Percentiles rank a stretch among this genome's conserved stretches.
Evolutionary conservation across 2,888 invertebrate species (phyloP).

Genomic region (Gymnoscelis rufifasciata): DNA sequence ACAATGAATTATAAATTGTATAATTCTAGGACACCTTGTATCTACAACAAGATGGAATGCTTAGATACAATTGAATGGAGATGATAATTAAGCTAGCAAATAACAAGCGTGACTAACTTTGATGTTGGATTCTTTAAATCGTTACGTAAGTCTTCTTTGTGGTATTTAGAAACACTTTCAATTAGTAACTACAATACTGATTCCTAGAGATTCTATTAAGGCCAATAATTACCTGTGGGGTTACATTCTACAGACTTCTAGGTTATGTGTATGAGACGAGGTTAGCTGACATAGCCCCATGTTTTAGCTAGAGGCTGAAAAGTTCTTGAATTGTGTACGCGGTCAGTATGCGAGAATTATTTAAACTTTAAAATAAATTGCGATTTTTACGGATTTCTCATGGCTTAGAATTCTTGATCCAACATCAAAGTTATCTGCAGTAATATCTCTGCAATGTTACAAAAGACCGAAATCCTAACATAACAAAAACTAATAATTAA

Average conservation of each 20-base stretch:
- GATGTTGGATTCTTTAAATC: constrained; percentile 25
- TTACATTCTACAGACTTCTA: too few species aligned
- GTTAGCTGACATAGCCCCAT: too few species aligned
- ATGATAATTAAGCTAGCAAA: constrained; percentile 72
- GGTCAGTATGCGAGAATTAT: too few species aligned
- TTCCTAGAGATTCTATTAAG: too few species aligned
- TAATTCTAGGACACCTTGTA: constrained; percentile 14
- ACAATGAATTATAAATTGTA: background rate
- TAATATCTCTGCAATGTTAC: constrained; percentile 24
- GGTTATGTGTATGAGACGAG: too few species aligned
- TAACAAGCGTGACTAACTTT: constrained; percentile 55
- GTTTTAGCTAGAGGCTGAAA: too few species aligned
- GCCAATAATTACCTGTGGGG: too few species aligned
- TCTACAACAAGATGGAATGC: constrained; percentile 47
- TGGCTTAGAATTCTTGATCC: constrained; percentile 1
- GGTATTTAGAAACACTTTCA: too few species aligned
- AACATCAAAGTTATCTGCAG: constrained; percentile 22
- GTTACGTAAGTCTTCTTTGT: constrained; percentile 18
- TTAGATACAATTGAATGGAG: constrained; percentile 56
- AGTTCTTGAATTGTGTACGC: too few species aligned
- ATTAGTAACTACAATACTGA: too few species aligned
- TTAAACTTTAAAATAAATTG: too few species aligned
- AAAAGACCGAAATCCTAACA: constrained; percentile 37
- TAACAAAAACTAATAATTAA: constrained; percentile 56
- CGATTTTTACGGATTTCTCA: too few species aligned